phyloP scores from a whole-genome alignment of 1,140 invertebrate species.

The Zaprionus tsacasi region DNA sequence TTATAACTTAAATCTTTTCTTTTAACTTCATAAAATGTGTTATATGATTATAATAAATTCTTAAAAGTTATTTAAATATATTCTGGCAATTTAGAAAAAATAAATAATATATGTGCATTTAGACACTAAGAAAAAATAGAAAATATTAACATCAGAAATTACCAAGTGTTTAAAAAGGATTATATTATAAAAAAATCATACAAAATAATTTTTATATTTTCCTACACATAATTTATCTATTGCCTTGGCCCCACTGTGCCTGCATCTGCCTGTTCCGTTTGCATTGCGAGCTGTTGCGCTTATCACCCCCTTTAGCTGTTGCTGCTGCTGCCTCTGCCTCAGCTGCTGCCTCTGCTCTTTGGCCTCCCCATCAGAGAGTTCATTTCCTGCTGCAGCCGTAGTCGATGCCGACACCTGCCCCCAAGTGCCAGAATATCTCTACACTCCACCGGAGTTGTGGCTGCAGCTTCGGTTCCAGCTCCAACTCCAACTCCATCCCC shows the following conservation, averaged over 20 bases:
- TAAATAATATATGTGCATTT: too few species aligned
- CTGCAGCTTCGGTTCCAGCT: not conserved
- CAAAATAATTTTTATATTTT: too few species aligned
- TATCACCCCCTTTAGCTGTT: conserved; percentile 31
- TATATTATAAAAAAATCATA: too few species aligned
- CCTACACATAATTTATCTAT: not conserved
- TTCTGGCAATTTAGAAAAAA: too few species aligned
- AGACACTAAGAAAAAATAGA: too few species aligned
- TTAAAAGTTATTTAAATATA: too few species aligned
- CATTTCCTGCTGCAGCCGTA: conserved; percentile 39
- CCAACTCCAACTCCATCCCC: conserved; percentile 14
- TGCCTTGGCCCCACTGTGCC: not conserved
- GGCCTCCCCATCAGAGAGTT: conserved; percentile 27
- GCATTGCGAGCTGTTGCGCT: conserved; percentile 8
- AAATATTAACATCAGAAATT: too few species aligned
- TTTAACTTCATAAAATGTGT: too few species aligned
- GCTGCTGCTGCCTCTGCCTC: not conserved
- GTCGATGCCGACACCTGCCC: conserved; percentile 16
- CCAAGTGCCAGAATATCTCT: conserved; percentile 9
- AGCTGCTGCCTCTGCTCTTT: conserved; percentile 5
- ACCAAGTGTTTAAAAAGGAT: too few species aligned
- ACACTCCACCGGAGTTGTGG: not conserved
- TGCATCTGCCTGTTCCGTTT: not conserved
- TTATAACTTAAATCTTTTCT: too few species aligned
- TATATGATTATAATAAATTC: too few species aligned